Percentiles rank a stretch among this genome's conserved stretches.
Conservation (phyloP, 2,888 invertebrate genomes). For the Argyra leucocephala region DNA sequence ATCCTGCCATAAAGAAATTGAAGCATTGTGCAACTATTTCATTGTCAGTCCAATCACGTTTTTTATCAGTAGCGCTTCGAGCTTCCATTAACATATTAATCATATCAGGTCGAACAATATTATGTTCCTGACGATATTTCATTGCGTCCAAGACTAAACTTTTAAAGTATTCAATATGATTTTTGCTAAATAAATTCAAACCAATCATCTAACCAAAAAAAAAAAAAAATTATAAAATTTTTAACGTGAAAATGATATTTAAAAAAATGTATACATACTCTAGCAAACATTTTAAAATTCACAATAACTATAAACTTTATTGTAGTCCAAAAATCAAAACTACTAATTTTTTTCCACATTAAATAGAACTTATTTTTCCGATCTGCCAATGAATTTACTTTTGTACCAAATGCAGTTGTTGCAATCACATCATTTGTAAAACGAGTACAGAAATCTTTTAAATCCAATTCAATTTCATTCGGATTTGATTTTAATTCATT, state of each 20-base stretch:
- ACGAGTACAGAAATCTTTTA: constrained; percentile 33
- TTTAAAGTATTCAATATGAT: constrained; percentile 40
- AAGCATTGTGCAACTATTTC: constrained; percentile 52
- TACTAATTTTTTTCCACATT: constrained; percentile 45
- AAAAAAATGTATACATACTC: constrained; percentile 25
- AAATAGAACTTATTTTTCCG: constrained; percentile 48
- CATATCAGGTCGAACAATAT: constrained; percentile 48
- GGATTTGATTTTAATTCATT: constrained; percentile 12
- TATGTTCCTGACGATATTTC: constrained; percentile 42
- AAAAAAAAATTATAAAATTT: constrained; percentile 10
- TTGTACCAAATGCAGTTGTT: constrained; percentile 36
- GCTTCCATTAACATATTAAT: constrained; percentile 49
- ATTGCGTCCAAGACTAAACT: constrained; percentile 43
- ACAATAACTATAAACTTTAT: constrained; percentile 29
- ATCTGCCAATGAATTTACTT: constrained; percentile 47
- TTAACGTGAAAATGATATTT: background rate
- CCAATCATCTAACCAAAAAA: constrained; percentile 29
- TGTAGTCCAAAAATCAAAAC: constrained; percentile 32
- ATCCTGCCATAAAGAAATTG: constrained; percentile 51
- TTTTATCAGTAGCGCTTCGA: constrained; percentile 27
- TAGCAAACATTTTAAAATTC: constrained; percentile 26
- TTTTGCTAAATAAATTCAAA: constrained; percentile 35
- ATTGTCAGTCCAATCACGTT: constrained; percentile 42
- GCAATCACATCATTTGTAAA: constrained; percentile 37
- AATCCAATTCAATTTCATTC: constrained; percentile 21